These are phyloP conservation scores for Geophilus truncorum DNA, from an alignment of 2,888 invertebrate species.

Conservation along the genomic window DNA sequence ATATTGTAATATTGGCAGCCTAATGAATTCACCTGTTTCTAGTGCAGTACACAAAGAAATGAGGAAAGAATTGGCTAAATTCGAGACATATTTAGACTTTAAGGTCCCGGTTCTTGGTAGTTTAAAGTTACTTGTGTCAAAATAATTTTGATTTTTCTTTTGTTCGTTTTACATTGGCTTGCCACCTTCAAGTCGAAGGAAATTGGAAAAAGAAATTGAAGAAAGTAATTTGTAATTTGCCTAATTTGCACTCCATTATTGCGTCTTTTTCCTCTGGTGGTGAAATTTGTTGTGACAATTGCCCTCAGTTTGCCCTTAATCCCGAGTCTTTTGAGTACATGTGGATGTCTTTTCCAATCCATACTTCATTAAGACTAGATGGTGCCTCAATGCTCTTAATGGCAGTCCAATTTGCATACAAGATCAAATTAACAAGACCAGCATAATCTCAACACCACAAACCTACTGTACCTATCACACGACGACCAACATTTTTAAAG, in stretches of 20 bases:
- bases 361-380: conserved; percentile 23
- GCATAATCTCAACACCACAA: conserved; percentile 27
- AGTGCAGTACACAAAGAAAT: no score
- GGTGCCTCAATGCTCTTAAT: conserved; percentile 21
- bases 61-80: no score
- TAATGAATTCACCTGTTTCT: not conserved
- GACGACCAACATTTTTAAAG: not conserved
- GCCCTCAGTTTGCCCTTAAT: conserved; percentile 7
- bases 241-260: conserved; percentile 18
- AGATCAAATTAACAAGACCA: conserved; percentile 27
- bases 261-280: conserved; percentile 17
- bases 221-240: conserved; percentile 10
- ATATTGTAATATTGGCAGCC: not conserved
- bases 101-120: no score
- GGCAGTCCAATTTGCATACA: conserved; percentile 24
- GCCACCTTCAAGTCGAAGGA: not conserved
- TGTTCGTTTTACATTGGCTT: not conserved
- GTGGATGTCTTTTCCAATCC: conserved; percentile 24
- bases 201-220: not conserved
- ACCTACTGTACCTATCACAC: not conserved
- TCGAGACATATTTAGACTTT: no score
- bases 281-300: conserved; percentile 27
- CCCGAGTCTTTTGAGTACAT: not conserved
- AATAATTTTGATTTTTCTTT: not conserved
- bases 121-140: no score